Conservation (phyloP, 35 echinoderm and acorn worm species). For the Heliocidaris tuberculata region DNA sequence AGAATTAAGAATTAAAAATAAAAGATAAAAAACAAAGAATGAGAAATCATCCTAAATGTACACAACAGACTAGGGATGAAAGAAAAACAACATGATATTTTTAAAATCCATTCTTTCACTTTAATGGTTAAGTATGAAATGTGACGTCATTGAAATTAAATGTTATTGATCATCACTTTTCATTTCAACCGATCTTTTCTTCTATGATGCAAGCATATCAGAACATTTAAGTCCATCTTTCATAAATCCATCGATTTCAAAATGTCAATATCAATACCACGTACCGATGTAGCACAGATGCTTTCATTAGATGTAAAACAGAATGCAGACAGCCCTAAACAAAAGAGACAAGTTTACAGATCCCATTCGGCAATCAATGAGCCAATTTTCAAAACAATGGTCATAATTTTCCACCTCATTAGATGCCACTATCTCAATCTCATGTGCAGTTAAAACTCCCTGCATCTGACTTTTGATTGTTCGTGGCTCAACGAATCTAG, state of each 20-base stretch:
- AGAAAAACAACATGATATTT: not conserved
- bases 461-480: not conserved
- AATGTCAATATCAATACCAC: not conserved
- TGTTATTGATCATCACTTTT: not conserved
- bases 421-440: not conserved
- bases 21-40: too few relatives aligned
- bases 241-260: not conserved
- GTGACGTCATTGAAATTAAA: not conserved
- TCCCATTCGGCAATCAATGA: not conserved
- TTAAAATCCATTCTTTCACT: not conserved
- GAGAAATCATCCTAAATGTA: too few relatives aligned
- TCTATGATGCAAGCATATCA: not conserved
- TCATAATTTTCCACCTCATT: not conserved
- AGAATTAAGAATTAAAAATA: too few relatives aligned
- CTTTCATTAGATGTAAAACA: not conserved
- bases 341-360: not conserved
- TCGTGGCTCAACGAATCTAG: not conserved
- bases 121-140: not conserved
- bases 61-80: too few relatives aligned
- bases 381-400: not conserved
- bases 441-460: not conserved
- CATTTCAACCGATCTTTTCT: not conserved
- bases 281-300: not conserved
- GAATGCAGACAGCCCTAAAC: not conserved
- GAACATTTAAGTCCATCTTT: not conserved